A percentile compares a stretch with the other conserved stretches of the same genome.
phyloP scores from a whole-genome alignment of 2,888 invertebrate genomes.

The Sericinus montela region DNA sequence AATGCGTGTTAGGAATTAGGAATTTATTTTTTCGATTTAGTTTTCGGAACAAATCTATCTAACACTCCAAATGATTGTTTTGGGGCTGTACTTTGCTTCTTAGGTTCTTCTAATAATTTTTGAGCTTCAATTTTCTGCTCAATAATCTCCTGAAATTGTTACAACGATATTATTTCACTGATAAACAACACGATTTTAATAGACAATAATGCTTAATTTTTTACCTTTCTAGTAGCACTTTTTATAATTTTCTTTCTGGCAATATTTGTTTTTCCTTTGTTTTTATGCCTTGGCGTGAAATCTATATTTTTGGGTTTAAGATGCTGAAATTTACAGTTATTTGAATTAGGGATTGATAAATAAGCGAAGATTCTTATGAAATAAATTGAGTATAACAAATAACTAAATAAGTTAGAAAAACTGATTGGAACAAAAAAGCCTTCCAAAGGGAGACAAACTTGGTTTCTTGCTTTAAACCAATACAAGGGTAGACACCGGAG shows the following conservation, averaged over 20 bases:
- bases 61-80: conserved; percentile 79
- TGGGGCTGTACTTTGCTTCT: conserved; percentile 37
- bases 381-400: too few species aligned
- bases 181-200: not conserved
- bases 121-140: conserved; percentile 52
- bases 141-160: conserved; percentile 54
- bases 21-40: conserved; percentile 50
- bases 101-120: conserved; percentile 46
- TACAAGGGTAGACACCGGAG: too few species aligned
- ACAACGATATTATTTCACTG: too few species aligned
- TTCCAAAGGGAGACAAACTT: too few species aligned
- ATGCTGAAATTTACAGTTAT: conserved; percentile 73
- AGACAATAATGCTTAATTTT: conserved; percentile 18
- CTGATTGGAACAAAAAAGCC: too few species aligned
- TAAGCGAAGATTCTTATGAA: too few species aligned
- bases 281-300: conserved; percentile 87
- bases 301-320: conserved; percentile 89
- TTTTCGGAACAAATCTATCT: conserved; percentile 84
- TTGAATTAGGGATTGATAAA: not conserved
- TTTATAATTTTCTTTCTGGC: conserved; percentile 89
- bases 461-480: too few species aligned
- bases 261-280: conserved; percentile 86
- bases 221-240: conserved; percentile 83
- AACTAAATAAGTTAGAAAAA: too few species aligned
- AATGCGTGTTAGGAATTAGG: too few species aligned